Evolutionary conservation across 2,113 vertebrate species (phyloP), one percentile per base, ranked within the genome.

Genomic region (Parus major): DNA sequence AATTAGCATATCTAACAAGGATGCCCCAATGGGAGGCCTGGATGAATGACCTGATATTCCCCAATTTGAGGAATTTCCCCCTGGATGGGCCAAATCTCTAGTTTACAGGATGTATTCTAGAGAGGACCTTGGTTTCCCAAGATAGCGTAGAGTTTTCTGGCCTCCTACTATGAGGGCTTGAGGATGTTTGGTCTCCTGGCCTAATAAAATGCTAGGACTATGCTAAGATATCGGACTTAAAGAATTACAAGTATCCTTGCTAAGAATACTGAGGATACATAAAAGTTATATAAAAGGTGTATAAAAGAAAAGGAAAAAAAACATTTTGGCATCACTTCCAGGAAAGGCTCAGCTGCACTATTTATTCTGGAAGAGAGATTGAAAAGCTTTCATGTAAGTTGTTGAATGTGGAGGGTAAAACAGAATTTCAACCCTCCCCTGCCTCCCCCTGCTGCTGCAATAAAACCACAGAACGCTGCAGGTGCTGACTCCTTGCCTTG

Each of bases 391-490:
- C 31, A 3, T 2, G 22, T 42, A 3, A 13, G 16, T 44, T 85
- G 7, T 3, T 44, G 55, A 72, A 72, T 3, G 5, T 3, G 28
- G 66, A 72, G 36, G 12, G 19, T 55, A 60, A 86, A 78, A 50
- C 21, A 53, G 59, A 44, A 57, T 28, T 19, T 56, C 29, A 35
- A 4, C 11, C 4, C 6, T 60, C 15, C 50, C 24, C 49, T 66
- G 33, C 20, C 9, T 57, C 2, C 20, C 24, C 12, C 5, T 35
- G 8, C n/a, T 2, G 3, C 8, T n/a, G 39, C 47, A n/a, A 9
- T 42, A n/a, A 21, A 44, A 5, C 19, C 41, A 28, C 1, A 2
- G 5, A 22, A 44, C 0, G 0, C 47, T 59, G 35, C 71, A 63
- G 50, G 56, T 12, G 31, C 76, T 6, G 46, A 19, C 16, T 11